Evolutionary conservation across 2,888 invertebrate genomes (phyloP).

Genomic region (Heteromyza rotundicornis): DNA sequence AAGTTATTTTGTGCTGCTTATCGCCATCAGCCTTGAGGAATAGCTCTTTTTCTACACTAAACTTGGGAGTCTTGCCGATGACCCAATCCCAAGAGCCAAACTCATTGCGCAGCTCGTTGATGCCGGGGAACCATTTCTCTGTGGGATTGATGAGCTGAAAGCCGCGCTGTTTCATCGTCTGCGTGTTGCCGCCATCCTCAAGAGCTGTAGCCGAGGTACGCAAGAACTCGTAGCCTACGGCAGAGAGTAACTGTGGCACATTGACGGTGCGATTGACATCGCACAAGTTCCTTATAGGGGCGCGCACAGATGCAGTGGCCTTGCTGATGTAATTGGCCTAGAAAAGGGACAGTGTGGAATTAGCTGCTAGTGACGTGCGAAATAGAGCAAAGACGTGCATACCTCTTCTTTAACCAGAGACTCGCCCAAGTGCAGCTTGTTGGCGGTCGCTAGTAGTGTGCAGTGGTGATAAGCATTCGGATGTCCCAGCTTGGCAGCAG

Average conservation of each 20-base stretch:
- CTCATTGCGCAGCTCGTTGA: constrained; percentile 72
- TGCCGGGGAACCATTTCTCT: constrained; percentile 86
- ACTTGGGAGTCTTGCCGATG: constrained; percentile 85
- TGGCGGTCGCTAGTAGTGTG: constrained; percentile 87
- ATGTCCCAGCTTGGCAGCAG: constrained; percentile 89
- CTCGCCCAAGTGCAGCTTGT: constrained; percentile 76
- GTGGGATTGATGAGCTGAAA: constrained; percentile 87
- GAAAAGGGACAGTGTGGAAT: constrained; percentile 9
- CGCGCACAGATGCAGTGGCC: constrained; percentile 83
- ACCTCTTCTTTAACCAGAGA: constrained; percentile 79
- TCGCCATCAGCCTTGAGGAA: constrained; percentile 64
- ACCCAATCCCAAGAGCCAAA: constrained; percentile 87
- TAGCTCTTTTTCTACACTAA: constrained; percentile 68
- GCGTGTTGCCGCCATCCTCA: constrained; percentile 74
- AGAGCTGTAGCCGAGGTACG: constrained; percentile 73
- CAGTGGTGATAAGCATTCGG: constrained; percentile 96
- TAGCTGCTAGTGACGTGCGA: not conserved
- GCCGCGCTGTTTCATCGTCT: constrained; percentile 78
- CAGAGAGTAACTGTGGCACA: constrained; percentile 75
- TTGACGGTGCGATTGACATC: constrained; percentile 76
- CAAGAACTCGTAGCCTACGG: constrained; percentile 84
- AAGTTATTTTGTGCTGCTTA: constrained; percentile 66
- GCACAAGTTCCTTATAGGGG: constrained; percentile 81
- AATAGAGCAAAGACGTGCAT: constrained; percentile 53
- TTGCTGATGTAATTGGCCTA: constrained; percentile 82